Evolutionary conservation across 2,888 invertebrate species (phyloP).

Genomic region (Allygus modestus): DNA sequence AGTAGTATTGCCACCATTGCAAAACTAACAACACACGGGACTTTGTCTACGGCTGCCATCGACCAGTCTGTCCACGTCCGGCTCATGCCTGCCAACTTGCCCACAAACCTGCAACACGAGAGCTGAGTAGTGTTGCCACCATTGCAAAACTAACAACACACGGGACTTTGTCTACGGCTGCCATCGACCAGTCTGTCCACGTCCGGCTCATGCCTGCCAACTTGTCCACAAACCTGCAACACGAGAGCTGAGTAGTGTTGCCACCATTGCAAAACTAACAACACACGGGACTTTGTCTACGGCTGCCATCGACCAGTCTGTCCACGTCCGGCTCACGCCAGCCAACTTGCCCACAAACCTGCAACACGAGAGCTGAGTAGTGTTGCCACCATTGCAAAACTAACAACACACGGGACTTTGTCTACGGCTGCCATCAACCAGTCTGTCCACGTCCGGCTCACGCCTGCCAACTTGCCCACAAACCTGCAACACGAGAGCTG

Average conservation of each 20-base stretch:
- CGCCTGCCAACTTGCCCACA: conserved; percentile 74
- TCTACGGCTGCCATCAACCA: conserved; percentile 82
- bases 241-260: conserved; percentile 61
- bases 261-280: conserved; percentile 77
- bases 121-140: conserved; percentile 38
- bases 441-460: conserved; percentile 76
- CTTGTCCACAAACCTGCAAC: conserved; percentile 76
- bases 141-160: conserved; percentile 80
- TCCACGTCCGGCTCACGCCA: conserved; percentile 73
- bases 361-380: conserved; percentile 68
- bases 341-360: conserved; percentile 76
- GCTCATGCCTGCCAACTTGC: conserved; percentile 73
- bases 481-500: conserved; percentile 73
- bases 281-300: conserved; percentile 84
- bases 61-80: conserved; percentile 79
- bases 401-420: conserved; percentile 83
- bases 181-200: conserved; percentile 81
- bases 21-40: conserved; percentile 83
- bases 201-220: conserved; percentile 72
- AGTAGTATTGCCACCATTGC: conserved; percentile 70
- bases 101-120: conserved; percentile 75
- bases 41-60: conserved; percentile 81
- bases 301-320: conserved; percentile 81
- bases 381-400: conserved; percentile 74
- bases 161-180: conserved; percentile 83